Evolutionary conservation across 2,888 invertebrate genomes (phyloP), one percentile per base, ranked within the genome.

Genomic region (Elmis aenea): DNA sequence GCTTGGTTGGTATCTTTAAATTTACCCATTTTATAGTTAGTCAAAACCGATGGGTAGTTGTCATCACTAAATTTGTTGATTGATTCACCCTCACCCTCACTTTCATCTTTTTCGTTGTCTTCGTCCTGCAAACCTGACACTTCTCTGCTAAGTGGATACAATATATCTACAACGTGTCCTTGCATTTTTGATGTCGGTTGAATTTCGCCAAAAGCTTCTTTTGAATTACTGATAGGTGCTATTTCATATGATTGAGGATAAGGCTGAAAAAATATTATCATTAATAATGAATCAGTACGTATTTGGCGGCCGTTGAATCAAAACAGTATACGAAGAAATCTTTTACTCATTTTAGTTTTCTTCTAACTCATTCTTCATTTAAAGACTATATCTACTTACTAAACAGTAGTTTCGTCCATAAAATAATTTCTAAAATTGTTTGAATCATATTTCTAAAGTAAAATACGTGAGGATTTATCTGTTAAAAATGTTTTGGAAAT

Each of bases 21-120:
- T 26, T 38, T 38, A 20, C 36, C 35, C 13, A 48, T 43, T 33
- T 48, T 45, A 22, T 48, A 51, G 26, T 48, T 46, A 21, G 45
- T 39, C 20, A 51, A 33, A 14, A 45, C 32, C 24, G 36, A 28
- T 1, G 52, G 46, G 35, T 46, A 50, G 11, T 44, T 46, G 6
- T 38, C 42, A 29, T 42, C 39, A 5, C 38, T 8, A 10, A 14
- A 37, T 8, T 29, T 28, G n/a, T 2, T 25, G 9, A 25, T 13
- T 9, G 29, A 30, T 6, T 33, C 33, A 5, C 20, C 5, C 8
- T 26, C 25, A n/a, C 3, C 20, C 25, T 26, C 37, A 8, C 21
- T 18, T 6, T 18, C 18, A 18, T 18, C 18, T 5, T 44, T 38
- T 9, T 13, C 13, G 8, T 41, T 37, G n/a, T n/a, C n/a, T n/a